phyloP scores from a whole-genome alignment of 2,113 vertebrate species.

The Vombatus ursinus region DNA sequence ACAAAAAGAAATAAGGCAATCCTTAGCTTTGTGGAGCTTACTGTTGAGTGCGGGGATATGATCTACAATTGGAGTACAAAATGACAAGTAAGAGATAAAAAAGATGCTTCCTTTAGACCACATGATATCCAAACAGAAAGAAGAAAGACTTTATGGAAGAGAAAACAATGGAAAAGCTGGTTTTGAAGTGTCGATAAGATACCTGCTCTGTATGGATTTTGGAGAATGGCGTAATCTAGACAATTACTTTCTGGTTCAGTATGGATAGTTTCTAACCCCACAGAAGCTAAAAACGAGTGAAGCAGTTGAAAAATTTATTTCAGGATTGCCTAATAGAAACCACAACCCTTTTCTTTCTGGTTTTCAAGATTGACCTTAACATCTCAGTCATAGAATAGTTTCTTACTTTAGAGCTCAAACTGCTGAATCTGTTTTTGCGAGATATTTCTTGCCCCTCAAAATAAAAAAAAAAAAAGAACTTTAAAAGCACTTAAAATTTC shows the following conservation, averaged over 20 bases:
- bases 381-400: not conserved
- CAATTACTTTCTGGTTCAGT: not conserved
- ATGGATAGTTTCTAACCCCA: not conserved
- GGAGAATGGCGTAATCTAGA: not conserved
- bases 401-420: not conserved
- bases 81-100: not conserved
- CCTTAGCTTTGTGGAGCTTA: not conserved
- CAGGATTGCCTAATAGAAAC: not conserved
- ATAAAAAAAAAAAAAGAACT: not conserved
- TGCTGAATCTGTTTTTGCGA: not conserved
- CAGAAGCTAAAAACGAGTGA: not conserved
- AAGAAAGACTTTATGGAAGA: not conserved
- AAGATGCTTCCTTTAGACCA: not conserved
- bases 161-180: not conserved
- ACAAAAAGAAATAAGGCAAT: not conserved
- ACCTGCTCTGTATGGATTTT: not conserved
- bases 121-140: not conserved
- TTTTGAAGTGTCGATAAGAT: not conserved
- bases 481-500: not conserved
- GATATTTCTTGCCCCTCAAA: not conserved
- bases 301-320: not conserved
- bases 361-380: not conserved
- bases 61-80: not conserved
- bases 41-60: not conserved
- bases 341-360: not conserved